These are phyloP conservation scores for Parnassius glacialis DNA, from an alignment of 2,888 invertebrate genomes.

Conservation along the genomic window DNA sequence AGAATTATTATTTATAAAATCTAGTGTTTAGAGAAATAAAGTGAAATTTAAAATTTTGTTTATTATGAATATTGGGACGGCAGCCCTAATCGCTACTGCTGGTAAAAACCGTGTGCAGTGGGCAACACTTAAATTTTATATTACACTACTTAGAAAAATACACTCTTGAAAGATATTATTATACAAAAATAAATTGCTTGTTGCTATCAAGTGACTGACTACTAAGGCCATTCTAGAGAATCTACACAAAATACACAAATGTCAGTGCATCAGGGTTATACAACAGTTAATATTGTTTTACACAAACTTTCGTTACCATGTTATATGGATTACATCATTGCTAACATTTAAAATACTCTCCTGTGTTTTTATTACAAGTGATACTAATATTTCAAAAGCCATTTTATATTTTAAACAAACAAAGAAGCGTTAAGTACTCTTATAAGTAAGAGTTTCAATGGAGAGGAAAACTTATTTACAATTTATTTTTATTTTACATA, in stretches of 20 bases:
- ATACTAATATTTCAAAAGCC: not conserved
- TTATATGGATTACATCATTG: not conserved
- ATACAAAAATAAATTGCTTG: constrained; percentile 51
- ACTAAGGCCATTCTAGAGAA: constrained; percentile 22
- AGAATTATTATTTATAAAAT: too few species aligned
- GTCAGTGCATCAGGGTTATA: too few species aligned
- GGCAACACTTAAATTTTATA: not conserved
- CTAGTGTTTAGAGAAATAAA: too few species aligned
- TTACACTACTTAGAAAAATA: constrained; percentile 53
- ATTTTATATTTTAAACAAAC: too few species aligned
- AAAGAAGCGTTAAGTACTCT: too few species aligned
- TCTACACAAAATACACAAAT: not conserved
- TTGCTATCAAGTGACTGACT: constrained; percentile 27
- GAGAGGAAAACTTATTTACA: constrained; percentile 12
- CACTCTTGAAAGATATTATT: constrained; percentile 43
- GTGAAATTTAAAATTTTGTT: too few species aligned
- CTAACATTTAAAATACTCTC: not conserved
- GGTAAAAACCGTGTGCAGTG: too few species aligned
- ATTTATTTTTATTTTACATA: constrained; percentile 7
- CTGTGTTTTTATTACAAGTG: constrained; percentile 2
- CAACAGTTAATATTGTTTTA: too few species aligned
- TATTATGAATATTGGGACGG: too few species aligned
- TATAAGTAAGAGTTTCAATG: constrained; percentile 3
- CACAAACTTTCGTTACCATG: too few species aligned
- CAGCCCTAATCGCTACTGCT: too few species aligned